Evolutionary conservation across 2,888 invertebrate genomes (phyloP).

Genomic region (Pterostichus niger): DNA sequence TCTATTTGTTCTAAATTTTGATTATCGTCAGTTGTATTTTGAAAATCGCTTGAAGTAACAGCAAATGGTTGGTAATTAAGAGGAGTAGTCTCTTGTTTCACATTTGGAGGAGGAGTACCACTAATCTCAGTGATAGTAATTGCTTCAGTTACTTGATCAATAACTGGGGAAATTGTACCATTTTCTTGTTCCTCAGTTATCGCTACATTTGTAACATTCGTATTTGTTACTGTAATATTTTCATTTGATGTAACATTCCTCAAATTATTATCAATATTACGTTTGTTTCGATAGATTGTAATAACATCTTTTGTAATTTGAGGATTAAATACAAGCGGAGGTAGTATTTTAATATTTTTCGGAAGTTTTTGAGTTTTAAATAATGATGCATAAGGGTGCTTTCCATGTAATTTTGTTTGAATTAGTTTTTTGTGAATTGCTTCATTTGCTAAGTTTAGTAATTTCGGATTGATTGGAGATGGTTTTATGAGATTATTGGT

Average conservation of each 20-base stretch:
- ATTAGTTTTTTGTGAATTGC: slow-evolving; percentile 10
- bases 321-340: slow-evolving; percentile 19
- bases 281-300: slow-evolving; percentile 20
- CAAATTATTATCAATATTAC: slow-evolving; percentile 6
- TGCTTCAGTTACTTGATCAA: slow-evolving; percentile 57
- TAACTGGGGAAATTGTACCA: background rate
- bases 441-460: slow-evolving; percentile 4
- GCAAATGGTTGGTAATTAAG: slow-evolving; percentile 52
- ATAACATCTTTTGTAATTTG: slow-evolving; percentile 21
- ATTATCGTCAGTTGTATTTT: slow-evolving; percentile 64
- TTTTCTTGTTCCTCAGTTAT: slow-evolving; percentile 10
- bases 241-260: slow-evolving; percentile 2
- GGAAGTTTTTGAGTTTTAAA: slow-evolving; percentile 37
- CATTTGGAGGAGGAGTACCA: slow-evolving; percentile 23
- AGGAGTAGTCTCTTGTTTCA: background rate
- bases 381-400: slow-evolving; percentile 38
- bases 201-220: background rate
- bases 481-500: slow-evolving; percentile 23
- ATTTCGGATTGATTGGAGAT: background rate
- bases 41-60: slow-evolving; percentile 51
- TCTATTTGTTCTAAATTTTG: slow-evolving; percentile 64
- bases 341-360: slow-evolving; percentile 56
- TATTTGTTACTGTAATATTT: background rate
- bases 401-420: slow-evolving; percentile 9
- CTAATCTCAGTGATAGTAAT: slow-evolving; percentile 56